phyloP scores from a whole-genome alignment of 1,140 invertebrate species.

The Dermatophagoides farinae region DNA sequence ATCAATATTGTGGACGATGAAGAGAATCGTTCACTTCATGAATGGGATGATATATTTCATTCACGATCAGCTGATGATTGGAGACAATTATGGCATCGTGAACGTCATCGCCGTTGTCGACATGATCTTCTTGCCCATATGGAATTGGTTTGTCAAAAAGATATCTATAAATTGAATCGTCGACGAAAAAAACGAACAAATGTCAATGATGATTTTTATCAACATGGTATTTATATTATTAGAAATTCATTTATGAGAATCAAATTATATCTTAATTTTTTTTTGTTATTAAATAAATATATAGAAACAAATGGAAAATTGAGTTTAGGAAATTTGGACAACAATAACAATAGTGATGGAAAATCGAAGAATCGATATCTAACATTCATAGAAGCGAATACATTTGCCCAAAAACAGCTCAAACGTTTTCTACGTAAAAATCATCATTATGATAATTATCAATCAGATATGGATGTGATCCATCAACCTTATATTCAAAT shows the following conservation, averaged over 20 bases:
- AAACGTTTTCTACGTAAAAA: neutral
- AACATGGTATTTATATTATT: neutral
- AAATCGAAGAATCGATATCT: neutral
- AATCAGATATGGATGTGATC: too few relatives aligned
- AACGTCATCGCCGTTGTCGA: slow-evolving; percentile 32
- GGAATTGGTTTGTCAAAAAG: slow-evolving; percentile 38
- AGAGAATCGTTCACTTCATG: neutral
- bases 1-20: too few relatives aligned
- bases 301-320: neutral
- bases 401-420: slow-evolving; percentile 10
- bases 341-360: neutral
- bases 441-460: neutral
- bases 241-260: neutral
- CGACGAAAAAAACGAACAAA: slow-evolving; percentile 11
- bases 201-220: neutral
- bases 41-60: slow-evolving; percentile 15
- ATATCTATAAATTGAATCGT: slow-evolving; percentile 29
- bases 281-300: too few relatives aligned
- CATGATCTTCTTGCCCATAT: slow-evolving; percentile 33
- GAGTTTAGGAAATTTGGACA: too few relatives aligned
- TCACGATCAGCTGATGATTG: slow-evolving; percentile 30
- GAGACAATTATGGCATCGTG: slow-evolving; percentile 35
- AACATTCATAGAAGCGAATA: slow-evolving; percentile 2
- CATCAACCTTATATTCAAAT: too few relatives aligned
- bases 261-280: neutral